Conservation (phyloP, 2,888 invertebrate genomes). For the Serrognathus titanus region DNA sequence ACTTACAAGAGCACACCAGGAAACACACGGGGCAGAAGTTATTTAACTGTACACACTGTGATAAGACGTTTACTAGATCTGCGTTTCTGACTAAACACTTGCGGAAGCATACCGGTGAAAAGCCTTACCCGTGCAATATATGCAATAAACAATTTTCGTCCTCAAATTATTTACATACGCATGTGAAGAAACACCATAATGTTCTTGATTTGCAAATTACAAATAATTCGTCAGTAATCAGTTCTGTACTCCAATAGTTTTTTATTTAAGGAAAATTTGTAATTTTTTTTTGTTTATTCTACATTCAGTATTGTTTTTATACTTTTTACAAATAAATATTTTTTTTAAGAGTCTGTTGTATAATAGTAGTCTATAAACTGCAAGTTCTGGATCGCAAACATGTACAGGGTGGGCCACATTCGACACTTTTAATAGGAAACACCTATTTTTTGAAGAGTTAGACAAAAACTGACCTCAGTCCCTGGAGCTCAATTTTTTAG, state of each 20-base stretch:
- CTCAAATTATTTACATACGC: constrained; percentile 21
- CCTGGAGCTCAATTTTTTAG: too few relatives aligned
- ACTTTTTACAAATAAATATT: too few relatives aligned
- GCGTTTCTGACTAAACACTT: constrained; percentile 51
- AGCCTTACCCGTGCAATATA: constrained; percentile 18
- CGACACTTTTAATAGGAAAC: too few relatives aligned
- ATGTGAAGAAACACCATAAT: constrained; percentile 19
- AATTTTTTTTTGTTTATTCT: too few relatives aligned
- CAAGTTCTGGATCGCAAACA: too few relatives aligned
- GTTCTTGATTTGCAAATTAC: constrained; percentile 8
- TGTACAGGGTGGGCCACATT: too few relatives aligned
- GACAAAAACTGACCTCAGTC: too few relatives aligned
- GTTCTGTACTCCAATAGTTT: constrained; percentile 30
- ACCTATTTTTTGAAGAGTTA: too few relatives aligned
- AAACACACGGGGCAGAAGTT: constrained; percentile 46
- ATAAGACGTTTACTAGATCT: constrained; percentile 53
- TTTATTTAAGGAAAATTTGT: not conserved
- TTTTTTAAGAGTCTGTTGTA: too few relatives aligned
- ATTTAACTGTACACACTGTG: constrained; percentile 45
- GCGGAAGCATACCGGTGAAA: constrained; percentile 19
- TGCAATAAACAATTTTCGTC: constrained; percentile 21
- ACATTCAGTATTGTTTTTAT: too few relatives aligned
- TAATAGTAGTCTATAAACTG: too few relatives aligned
- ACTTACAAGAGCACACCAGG: constrained; percentile 39
- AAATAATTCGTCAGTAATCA: constrained; percentile 10